A percentile compares a stretch with the other conserved stretches of the same genome.
phyloP scores from a whole-genome alignment of 2,113 vertebrate genomes.

The Dipodomys stephensi region DNA sequence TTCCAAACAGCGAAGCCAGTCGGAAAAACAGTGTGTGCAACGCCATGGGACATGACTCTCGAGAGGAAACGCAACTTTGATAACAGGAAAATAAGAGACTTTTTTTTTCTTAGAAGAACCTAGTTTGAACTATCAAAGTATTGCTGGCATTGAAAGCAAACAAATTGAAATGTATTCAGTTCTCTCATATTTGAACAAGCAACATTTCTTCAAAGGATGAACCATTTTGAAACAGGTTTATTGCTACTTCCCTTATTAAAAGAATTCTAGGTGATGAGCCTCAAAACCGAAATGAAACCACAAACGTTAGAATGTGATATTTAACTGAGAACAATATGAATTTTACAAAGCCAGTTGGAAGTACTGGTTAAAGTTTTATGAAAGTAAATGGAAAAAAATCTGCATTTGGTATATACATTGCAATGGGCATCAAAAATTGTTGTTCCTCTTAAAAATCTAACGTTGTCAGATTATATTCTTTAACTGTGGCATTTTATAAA shows the following conservation, averaged over 20 bases:
- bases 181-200: constrained; percentile 34
- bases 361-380: constrained; percentile 27
- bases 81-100: constrained; percentile 65
- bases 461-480: constrained; percentile 53
- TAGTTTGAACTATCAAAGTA: constrained; percentile 71
- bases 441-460: constrained; percentile 61
- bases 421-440: neutral
- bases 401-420: constrained; percentile 39
- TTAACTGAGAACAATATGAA: constrained; percentile 54
- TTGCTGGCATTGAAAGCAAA: constrained; percentile 36
- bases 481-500: constrained; percentile 49
- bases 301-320: constrained; percentile 6
- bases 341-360: neutral
- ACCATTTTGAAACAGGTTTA: constrained; percentile 67
- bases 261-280: constrained; percentile 51
- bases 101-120: constrained; percentile 68
- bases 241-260: neutral
- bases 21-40: constrained; percentile 87
- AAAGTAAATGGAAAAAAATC: constrained; percentile 8
- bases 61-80: constrained; percentile 91
- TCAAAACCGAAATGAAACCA: constrained; percentile 35
- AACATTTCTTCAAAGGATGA: constrained; percentile 66
- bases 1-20: constrained; percentile 86
- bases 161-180: constrained; percentile 68
- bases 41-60: constrained; percentile 84